Evolutionary conservation across 37 sponge, comb jelly and placozoan species (phyloP).

Genomic region (Ephydatia muelleri): DNA sequence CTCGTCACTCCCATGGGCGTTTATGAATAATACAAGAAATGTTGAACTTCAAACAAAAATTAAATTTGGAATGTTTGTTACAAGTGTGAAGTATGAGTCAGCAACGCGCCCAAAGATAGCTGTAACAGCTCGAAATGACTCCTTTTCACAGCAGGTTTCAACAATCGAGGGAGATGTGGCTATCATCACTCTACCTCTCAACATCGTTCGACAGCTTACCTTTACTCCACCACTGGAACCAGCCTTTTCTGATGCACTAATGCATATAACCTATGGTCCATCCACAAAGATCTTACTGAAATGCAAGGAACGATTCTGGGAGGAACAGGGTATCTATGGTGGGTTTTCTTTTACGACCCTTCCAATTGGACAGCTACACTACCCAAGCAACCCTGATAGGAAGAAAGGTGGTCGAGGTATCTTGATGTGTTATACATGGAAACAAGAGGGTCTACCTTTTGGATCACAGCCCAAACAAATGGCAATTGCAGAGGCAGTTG

Average conservation of each 20-base stretch:
- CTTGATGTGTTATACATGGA: conserved; percentile 63
- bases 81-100: not conserved
- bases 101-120: not conserved
- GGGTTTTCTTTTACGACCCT: conserved; percentile 32
- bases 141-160: not conserved
- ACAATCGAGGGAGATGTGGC: not conserved
- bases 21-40: not conserved
- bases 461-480: conserved; percentile 18
- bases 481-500: conserved; percentile 48
- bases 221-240: conserved; percentile 19
- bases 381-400: not conserved
- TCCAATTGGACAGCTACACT: conserved; percentile 25
- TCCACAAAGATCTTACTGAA: conserved; percentile 55
- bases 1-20: conserved; percentile 20
- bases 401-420: conserved; percentile 37
- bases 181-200: conserved; percentile 33
- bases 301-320: conserved; percentile 42
- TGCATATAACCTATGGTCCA: conserved; percentile 20
- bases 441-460: conserved; percentile 60
- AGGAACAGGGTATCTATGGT: conserved; percentile 19
- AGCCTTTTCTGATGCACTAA: conserved; percentile 12
- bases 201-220: conserved; percentile 27
- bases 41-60: conserved; percentile 1
- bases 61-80: conserved; percentile 9
- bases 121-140: conserved; percentile 8